Evolutionary conservation across 2,888 invertebrate genomes (phyloP), one percentile per base, ranked within the genome.

Genomic region (Herminia tarsipennalis): DNA sequence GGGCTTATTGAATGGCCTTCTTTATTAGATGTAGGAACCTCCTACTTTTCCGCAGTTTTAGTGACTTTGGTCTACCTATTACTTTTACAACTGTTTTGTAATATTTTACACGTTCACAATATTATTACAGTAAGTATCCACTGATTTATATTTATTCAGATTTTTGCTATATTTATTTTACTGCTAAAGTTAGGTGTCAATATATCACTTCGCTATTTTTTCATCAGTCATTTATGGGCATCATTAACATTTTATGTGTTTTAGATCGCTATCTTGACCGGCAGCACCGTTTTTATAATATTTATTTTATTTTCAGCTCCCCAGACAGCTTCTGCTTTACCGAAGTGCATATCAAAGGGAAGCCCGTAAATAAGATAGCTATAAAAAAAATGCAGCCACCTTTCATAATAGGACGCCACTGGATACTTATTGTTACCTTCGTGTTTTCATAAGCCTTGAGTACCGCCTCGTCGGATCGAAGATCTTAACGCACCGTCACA

Each of bases 361-460:
- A 42, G 13, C 22, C 17, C 12, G n/a, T 36, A 3, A 18, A 18
- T 38, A 54, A 37, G 29, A 47, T 48, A 48, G 38, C 18, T 17
- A 0, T 35, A 60, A 70, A 76, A 66, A 70, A 56, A 56, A 56
- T 59, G 50, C 65, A 59, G 53, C 69, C 76, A 81, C 73, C 80
- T 83, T 80, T 78, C 73, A 85, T 63, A 86, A 82, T 76, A 80
- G 52, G 39, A 37, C 55, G 67, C 61, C 66, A 74, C 70, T 76
- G 74, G 71, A 65, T 70, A 72, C 69, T 65, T 70, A 79, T 86
- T 86, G 80, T 78, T 70, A 73, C 78, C 4, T 21, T 32, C 36
- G 75, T 89, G 88, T 90, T 89, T 89, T 89, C 84, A 78, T 82
- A 87, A 88, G 78, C 86, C 85, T 83, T 83, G 81, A 86, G 86